Evolutionary conservation across 2,888 invertebrate genomes (phyloP), one percentile per base, ranked within the genome.

Genomic region (Nemoura dubitans): DNA sequence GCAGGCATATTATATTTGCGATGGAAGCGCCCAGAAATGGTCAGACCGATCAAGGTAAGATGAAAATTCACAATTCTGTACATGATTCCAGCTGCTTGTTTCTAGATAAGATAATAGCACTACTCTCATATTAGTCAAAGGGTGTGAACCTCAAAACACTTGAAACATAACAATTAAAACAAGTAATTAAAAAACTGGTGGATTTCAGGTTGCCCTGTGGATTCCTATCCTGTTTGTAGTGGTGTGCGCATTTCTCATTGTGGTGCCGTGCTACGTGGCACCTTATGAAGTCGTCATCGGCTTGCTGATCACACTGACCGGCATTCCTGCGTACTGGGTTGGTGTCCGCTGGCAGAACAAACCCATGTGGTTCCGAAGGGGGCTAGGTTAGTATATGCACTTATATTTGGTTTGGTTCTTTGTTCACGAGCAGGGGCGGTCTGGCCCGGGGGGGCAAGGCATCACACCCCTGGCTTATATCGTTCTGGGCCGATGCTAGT

Each of bases 1-100:
- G 94, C 95, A 88, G 98, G 97, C 0, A 94, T 98, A 88, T 92
- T 98, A 36, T 97, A 96, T 93, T 93, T 98, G 88, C 93, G 98
- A 76, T 96, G 95, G 92, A 97, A 95, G 90, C 92, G 93, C 89
- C 98, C 98, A 0, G 92, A 96, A 87, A 93, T 97, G 92, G 92
- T 93, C 0, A 93, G 98, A 89, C 98, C 98, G 76, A 98, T 98
- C 87, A 97, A 95, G 93, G 97, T 97, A 91, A 83, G 87, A 10
- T 36, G 10, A 36, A 36, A 36, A 36, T 36, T 3, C 36, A 36
- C 36, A 36, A 36, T 6, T 36, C n/a, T n/a, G n/a, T n/a, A n/a
- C n/a, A n/a, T n/a, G n/a, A n/a, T n/a, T n/a, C n/a, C n/a, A n/a
- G n/a, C n/a, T n/a, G n/a, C n/a, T n/a, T n/a, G n/a, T n/a, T n/a